Conservation (phyloP, 2,797 vertebrate species). For the Gymnoscopelus microlampas region DNA sequence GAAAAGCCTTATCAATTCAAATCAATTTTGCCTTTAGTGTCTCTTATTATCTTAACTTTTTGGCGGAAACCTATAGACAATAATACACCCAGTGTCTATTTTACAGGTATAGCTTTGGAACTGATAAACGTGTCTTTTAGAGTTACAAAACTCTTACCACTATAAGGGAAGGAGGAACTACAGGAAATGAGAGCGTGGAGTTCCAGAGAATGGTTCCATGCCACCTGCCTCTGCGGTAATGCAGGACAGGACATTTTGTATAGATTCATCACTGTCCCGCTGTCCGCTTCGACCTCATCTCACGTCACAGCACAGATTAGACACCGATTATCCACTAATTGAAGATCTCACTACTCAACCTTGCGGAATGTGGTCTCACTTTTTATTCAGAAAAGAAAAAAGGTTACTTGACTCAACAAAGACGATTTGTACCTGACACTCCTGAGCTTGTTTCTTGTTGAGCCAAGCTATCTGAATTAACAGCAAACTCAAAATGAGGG, state of each 20-base stretch:
- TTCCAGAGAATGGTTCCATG: constrained; percentile 44
- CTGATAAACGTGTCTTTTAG: constrained; percentile 16
- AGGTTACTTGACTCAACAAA: constrained; percentile 46
- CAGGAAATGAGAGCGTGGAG: constrained; percentile 34
- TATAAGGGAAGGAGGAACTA: constrained; percentile 16
- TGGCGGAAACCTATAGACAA: constrained; percentile 3
- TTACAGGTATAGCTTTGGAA: constrained; percentile 14
- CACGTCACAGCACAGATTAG: constrained; percentile 80
- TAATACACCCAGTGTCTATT: constrained; percentile 16
- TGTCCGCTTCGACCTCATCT: constrained; percentile 82
- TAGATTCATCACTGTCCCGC: constrained; percentile 81
- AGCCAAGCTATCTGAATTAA: constrained; percentile 36
- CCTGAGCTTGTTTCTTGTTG: constrained; percentile 3
- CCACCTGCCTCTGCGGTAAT: constrained; percentile 62
- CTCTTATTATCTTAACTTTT: constrained; percentile 26
- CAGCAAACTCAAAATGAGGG: constrained; percentile 3
- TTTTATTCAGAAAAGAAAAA: constrained; percentile 46
- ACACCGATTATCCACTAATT: constrained; percentile 81
- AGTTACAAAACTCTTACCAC: constrained; percentile 1
- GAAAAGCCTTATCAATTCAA: constrained; percentile 49
- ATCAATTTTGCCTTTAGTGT: constrained; percentile 40
- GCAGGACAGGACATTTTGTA: constrained; percentile 76
- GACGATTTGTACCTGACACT: constrained; percentile 17
- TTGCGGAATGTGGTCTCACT: constrained; percentile 70
- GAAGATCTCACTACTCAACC: constrained; percentile 78